Percentiles rank a stretch among this genome's conserved stretches.
Evolutionary conservation across 2,888 invertebrate genomes (phyloP).

Genomic region (Sinodicranocentrus sp.): DNA sequence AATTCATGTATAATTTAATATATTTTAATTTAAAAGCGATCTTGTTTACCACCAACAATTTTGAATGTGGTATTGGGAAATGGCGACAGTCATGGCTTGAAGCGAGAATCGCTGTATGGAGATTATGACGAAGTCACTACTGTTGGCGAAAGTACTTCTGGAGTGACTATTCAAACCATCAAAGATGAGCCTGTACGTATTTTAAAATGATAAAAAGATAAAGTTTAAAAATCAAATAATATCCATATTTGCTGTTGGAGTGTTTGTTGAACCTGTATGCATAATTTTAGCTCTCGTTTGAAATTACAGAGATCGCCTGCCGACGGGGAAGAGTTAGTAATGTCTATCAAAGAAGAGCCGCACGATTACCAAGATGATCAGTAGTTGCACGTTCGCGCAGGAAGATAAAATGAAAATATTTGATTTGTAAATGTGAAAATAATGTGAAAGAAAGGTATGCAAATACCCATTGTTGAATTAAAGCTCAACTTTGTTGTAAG

Average conservation of each 20-base stretch:
- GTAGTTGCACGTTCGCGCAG: background rate
- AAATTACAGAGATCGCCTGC: slow-evolving; percentile 73
- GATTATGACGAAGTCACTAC: slow-evolving; percentile 66
- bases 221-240: slow-evolving; percentile 2
- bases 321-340: slow-evolving; percentile 62
- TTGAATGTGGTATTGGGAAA: slow-evolving; percentile 72
- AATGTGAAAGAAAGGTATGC: no score
- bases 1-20: no score
- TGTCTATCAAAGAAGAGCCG: slow-evolving; percentile 74
- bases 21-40: no score
- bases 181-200: slow-evolving; percentile 76
- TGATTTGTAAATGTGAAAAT: no score
- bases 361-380: slow-evolving; percentile 67
- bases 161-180: slow-evolving; percentile 34
- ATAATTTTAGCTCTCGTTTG: background rate
- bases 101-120: slow-evolving; percentile 70
- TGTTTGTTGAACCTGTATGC: background rate
- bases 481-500: no score
- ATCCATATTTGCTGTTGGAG: background rate
- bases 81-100: slow-evolving; percentile 42
- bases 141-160: slow-evolving; percentile 40
- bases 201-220: no score
- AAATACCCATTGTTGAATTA: no score
- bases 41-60: slow-evolving; percentile 73
- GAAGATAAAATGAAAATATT: background rate